Conservation (phyloP, 2,797 vertebrate genomes). For the Sebastes vulpes region DNA sequence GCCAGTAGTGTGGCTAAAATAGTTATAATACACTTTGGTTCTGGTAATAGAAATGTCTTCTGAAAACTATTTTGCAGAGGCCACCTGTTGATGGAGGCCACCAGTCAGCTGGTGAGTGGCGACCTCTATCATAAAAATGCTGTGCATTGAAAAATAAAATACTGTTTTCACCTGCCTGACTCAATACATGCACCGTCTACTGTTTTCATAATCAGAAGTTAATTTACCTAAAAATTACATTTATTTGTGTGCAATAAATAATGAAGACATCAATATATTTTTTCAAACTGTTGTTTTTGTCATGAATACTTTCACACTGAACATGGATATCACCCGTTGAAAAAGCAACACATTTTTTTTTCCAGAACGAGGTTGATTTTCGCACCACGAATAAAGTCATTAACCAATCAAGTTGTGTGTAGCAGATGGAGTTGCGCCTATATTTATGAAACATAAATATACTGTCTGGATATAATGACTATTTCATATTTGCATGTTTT, state of each 20-base stretch:
- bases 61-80: not conserved
- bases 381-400: not conserved
- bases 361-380: not conserved
- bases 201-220: slow-evolving; percentile 26
- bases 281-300: not conserved
- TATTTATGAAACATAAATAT: too few species aligned
- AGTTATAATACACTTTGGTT: not conserved
- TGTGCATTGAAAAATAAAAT: not conserved
- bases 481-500: too few species aligned
- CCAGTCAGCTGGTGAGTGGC: not conserved
- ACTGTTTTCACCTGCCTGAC: not conserved
- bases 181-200: not conserved
- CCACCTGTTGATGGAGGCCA: not conserved
- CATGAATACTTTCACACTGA: not conserved
- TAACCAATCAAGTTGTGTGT: not conserved
- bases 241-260: not conserved
- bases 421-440: too few species aligned
- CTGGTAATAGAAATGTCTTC: not conserved
- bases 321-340: not conserved
- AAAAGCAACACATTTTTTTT: too few species aligned
- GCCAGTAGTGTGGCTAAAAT: not conserved
- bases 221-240: not conserved
- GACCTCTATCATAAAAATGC: not conserved
- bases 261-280: not conserved
- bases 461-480: too few species aligned